Conservation (phyloP, 2,888 invertebrate genomes). For the Protodeltote pygarga region DNA sequence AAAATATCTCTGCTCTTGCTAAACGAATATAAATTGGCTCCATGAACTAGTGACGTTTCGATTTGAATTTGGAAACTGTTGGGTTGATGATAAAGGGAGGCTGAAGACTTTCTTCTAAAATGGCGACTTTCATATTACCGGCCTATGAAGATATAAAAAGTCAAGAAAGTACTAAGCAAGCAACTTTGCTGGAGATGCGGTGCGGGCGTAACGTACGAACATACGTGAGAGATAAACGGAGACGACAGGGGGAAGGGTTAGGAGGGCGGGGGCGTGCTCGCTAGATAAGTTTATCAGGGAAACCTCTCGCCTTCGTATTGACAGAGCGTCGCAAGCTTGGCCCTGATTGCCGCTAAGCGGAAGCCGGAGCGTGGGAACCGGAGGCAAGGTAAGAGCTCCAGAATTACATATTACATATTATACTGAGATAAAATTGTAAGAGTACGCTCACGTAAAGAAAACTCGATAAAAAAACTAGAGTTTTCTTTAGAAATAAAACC, state of each 20-base stretch:
- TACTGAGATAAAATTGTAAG: conserved; percentile 66
- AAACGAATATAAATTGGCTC: conserved; percentile 68
- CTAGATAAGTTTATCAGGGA: conserved; percentile 85
- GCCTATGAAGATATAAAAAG: conserved; percentile 61
- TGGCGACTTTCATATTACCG: conserved; percentile 45
- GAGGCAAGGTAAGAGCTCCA: conserved; percentile 70
- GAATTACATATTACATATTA: conserved; percentile 67
- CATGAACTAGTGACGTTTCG: conserved; percentile 54
- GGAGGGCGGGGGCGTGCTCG: conserved; percentile 57
- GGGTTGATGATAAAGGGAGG: conserved; percentile 30
- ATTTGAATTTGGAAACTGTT: conserved; percentile 43
- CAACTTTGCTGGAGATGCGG: conserved; percentile 64
- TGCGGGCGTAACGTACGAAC: conserved; percentile 66
- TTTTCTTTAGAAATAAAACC: conserved; percentile 19
- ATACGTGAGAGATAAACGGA: conserved; percentile 82
- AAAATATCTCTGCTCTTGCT: conserved; percentile 68
- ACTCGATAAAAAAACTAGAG: conserved; percentile 31
- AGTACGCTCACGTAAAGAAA: conserved; percentile 27
- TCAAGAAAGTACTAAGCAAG: conserved; percentile 60
- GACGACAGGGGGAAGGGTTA: conserved; percentile 64
- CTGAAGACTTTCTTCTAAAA: conserved; percentile 27
- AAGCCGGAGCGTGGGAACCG: conserved; percentile 77
- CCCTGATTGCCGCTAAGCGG: conserved; percentile 84
- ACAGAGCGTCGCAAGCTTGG: conserved; percentile 82
- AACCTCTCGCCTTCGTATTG: conserved; percentile 85